Conservation (phyloP, 2,113 vertebrate species). For the Plecturocebus donacophilus region DNA sequence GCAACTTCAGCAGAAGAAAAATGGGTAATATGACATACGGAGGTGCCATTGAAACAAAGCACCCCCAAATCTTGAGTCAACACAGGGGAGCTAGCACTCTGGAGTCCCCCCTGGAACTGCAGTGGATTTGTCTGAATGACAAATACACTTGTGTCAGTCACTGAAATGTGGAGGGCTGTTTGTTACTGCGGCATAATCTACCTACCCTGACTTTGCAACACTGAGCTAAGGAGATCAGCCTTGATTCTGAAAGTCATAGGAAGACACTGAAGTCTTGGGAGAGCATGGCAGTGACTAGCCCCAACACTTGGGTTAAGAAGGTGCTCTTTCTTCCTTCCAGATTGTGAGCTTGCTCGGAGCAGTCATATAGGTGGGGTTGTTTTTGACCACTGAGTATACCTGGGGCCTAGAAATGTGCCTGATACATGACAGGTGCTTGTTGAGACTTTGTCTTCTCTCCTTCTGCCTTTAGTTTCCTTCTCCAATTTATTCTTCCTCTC, state of each 20-base stretch:
- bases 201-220: background rate
- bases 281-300: background rate
- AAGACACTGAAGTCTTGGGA: background rate
- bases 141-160: background rate
- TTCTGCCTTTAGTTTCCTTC: background rate
- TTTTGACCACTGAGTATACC: background rate
- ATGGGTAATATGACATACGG: rapidly evolving
- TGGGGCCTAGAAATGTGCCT: background rate
- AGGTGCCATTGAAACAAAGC: background rate
- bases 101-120: background rate
- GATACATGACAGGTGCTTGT: too few relatives aligned
- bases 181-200: background rate
- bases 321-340: background rate
- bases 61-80: background rate
- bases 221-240: background rate
- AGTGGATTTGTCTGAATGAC: background rate
- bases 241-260: background rate
- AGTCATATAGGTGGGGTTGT: rapidly evolving
- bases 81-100: background rate
- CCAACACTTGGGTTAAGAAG: too few relatives aligned
- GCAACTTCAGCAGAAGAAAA: background rate
- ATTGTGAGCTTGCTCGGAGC: background rate
- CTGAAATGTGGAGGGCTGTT: background rate
- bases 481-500: background rate
- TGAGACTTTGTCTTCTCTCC: background rate